Evolutionary conservation across 2,113 vertebrate genomes (phyloP).

Genomic region (Australoheros scitulus): DNA sequence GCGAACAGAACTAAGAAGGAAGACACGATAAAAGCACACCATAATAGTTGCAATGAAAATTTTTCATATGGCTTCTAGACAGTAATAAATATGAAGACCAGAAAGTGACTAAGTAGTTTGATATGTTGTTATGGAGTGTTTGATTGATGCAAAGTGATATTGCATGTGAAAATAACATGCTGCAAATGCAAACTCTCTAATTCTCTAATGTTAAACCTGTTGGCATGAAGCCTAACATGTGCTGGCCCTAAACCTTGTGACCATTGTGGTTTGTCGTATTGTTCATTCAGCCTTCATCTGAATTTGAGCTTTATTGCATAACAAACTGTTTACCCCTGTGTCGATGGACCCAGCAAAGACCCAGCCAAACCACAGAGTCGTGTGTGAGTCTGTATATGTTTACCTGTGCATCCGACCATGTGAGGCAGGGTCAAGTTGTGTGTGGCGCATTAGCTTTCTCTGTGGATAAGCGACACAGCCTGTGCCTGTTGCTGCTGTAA

Average conservation of each 20-base stretch:
- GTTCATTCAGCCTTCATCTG: conserved; percentile 26
- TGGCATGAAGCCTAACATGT: neutral
- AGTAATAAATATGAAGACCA: neutral
- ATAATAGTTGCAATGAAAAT: conserved; percentile 4
- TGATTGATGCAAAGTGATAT: neutral
- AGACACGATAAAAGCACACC: conserved; percentile 18
- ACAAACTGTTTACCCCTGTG: conserved; percentile 12
- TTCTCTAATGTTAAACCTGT: neutral
- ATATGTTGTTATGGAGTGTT: neutral
- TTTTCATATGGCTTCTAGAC: neutral
- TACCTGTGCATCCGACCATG: conserved; percentile 27
- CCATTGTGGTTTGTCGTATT: neutral
- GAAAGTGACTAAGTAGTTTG: neutral
- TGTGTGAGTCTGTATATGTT: conserved; percentile 13
- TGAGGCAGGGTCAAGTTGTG: conserved; percentile 49
- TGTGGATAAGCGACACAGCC: conserved; percentile 47
- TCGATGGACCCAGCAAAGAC: neutral
- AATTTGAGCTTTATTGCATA: conserved; percentile 15
- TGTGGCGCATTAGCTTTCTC: conserved; percentile 44
- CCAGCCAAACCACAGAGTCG: neutral
- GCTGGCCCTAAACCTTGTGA: neutral
- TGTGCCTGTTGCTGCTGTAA: conserved; percentile 56
- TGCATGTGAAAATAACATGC: neutral
- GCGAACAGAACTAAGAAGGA: conserved; percentile 3
- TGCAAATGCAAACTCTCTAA: neutral